These are phyloP conservation scores for Muscina levida DNA, from an alignment of 2,888 invertebrate genomes.

Conservation along the genomic window DNA sequence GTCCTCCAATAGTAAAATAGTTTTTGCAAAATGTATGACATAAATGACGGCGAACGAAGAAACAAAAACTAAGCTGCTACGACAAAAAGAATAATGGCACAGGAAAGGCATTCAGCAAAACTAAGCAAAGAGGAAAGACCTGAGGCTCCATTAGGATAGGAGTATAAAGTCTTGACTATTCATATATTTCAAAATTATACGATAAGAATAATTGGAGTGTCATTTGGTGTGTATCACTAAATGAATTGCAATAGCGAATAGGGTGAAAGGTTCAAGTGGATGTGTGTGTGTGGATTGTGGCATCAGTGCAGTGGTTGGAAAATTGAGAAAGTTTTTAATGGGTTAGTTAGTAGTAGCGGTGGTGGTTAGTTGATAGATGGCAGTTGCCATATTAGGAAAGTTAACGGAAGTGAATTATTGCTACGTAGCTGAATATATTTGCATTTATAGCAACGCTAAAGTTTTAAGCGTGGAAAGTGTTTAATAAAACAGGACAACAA, in stretches of 20 bases:
- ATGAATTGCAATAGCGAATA: background rate
- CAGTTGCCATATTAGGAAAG: too few species aligned
- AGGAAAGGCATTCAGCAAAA: background rate
- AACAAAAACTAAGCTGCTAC: background rate
- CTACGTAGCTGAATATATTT: too few species aligned
- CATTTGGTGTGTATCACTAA: slow-evolving; percentile 63
- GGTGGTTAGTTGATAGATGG: too few species aligned
- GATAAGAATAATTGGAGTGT: slow-evolving; percentile 76
- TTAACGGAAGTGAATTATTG: too few species aligned
- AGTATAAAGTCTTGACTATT: slow-evolving; percentile 41
- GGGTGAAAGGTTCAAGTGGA: too few species aligned
- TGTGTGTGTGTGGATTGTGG: background rate
- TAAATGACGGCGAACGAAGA: slow-evolving; percentile 25
- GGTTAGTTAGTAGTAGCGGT: background rate
- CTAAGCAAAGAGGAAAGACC: background rate
- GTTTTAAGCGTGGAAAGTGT: too few species aligned
- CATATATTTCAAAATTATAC: slow-evolving; percentile 61
- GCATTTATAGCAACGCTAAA: too few species aligned
- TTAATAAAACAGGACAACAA: too few species aligned
- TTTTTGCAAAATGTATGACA: slow-evolving; percentile 47
- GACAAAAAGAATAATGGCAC: background rate
- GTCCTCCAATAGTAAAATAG: too few species aligned
- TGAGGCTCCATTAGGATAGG: background rate
- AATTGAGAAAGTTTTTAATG: slow-evolving; percentile 2
- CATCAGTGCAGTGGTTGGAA: background rate